Evolutionary conservation across 2,888 invertebrate genomes (phyloP).

Genomic region (Sinopyrophorus schimmeli): DNA sequence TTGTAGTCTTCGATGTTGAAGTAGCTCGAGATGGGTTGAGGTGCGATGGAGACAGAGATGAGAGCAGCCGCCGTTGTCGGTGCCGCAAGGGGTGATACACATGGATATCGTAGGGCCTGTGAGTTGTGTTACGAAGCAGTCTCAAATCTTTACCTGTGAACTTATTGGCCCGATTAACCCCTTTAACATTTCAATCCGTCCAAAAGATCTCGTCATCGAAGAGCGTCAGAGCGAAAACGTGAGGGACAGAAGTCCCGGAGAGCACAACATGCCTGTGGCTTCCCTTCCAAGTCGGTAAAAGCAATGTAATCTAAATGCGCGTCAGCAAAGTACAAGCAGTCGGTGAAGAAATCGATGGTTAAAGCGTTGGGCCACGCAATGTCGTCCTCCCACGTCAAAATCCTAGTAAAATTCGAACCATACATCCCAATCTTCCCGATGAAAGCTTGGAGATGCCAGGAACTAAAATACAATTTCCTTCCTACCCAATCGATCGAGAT

Average conservation of each 20-base stretch:
- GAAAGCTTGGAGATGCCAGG: conserved; percentile 95
- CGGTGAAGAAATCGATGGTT: conserved; percentile 94
- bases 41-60: conserved; percentile 92
- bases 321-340: conserved; percentile 96
- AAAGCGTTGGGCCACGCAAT: conserved; percentile 99
- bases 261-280: conserved; percentile 80
- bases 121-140: conserved; percentile 86
- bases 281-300: conserved; percentile 90
- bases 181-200: conserved; percentile 98
- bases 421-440: conserved; percentile 98
- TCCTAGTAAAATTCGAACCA: conserved; percentile 85
- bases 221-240: conserved; percentile 91
- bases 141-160: conserved; percentile 79
- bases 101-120: conserved; percentile 92
- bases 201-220: conserved; percentile 95
- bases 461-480: conserved; percentile 92
- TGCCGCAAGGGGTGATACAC: conserved; percentile 85
- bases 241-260: conserved; percentile 82
- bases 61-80: conserved; percentile 93
- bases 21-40: conserved; percentile 76
- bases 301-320: conserved; percentile 98
- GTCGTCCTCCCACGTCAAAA: conserved; percentile 90
- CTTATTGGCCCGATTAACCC: conserved; percentile 89
- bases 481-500: conserved; percentile 97
- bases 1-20: conserved; percentile 77